Conservation (phyloP, 2,888 invertebrate species). For the Ophion slaviceki region DNA sequence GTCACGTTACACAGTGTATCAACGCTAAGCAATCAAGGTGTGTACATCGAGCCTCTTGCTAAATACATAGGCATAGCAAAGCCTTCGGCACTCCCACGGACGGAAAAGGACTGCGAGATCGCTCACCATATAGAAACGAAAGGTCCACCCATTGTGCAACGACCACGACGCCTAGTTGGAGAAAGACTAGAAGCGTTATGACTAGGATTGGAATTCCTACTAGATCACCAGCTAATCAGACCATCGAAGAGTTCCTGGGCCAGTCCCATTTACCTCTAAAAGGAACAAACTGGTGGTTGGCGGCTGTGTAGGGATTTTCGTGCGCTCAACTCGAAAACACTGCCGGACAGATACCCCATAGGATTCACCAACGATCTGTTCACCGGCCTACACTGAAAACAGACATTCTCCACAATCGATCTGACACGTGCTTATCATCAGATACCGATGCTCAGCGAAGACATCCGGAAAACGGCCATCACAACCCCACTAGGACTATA, state of each 20-base stretch:
- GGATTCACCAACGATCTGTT: neutral
- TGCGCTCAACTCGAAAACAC: neutral
- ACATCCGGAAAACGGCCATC: constrained; percentile 2
- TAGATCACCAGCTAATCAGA: neutral
- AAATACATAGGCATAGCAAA: too few relatives aligned
- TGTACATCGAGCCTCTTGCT: too few relatives aligned
- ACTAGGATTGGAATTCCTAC: neutral
- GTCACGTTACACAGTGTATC: too few relatives aligned
- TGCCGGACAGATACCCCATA: neutral
- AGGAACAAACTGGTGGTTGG: neutral
- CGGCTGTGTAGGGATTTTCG: neutral
- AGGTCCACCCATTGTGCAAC: too few relatives aligned
- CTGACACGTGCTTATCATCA: neutral
- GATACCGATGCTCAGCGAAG: neutral
- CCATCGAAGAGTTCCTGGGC: neutral
- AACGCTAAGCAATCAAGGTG: too few relatives aligned
- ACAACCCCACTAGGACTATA: constrained; percentile 13
- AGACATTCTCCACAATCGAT: neutral
- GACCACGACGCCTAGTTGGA: neutral
- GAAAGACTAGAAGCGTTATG: neutral
- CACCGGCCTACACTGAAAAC: too few relatives aligned
- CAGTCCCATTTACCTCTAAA: neutral
- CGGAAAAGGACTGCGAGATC: too few relatives aligned
- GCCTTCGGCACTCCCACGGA: too few relatives aligned
- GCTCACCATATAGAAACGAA: too few relatives aligned